These are phyloP conservation scores for Acropora tenuis DNA, from an alignment of 64 coral and sea anemone genomes.

Conservation along the genomic window DNA sequence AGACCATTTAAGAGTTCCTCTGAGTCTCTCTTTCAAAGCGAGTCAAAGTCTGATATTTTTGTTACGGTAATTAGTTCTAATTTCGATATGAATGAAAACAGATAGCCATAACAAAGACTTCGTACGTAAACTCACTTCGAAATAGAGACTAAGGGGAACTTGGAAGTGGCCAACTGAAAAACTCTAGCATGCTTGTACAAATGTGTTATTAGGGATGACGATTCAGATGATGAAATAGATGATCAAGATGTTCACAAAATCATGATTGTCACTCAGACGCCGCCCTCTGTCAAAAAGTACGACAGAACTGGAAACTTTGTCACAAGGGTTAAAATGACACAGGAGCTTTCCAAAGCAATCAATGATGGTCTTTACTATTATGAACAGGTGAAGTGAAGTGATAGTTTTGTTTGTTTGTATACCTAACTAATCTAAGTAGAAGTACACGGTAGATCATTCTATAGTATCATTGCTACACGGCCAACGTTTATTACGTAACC, in stretches of 20 bases:
- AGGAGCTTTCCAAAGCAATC: constrained; percentile 90
- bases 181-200: no score
- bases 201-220: constrained; percentile 99
- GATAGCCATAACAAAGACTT: no score
- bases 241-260: constrained; percentile 96
- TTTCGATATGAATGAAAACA: no score
- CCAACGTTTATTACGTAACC: no score
- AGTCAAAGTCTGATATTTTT: no score
- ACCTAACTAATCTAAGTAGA: background rate
- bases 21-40: no score
- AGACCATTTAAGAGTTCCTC: no score
- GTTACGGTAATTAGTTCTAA: no score
- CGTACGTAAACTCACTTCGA: no score
- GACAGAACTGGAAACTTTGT: constrained; percentile 93
- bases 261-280: constrained; percentile 98
- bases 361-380: constrained; percentile 99
- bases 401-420: background rate
- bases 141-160: no score
- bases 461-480: no score
- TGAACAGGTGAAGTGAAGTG: constrained; percentile 70
- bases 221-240: constrained; percentile 98
- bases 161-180: no score
- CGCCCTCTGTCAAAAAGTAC: constrained; percentile 91
- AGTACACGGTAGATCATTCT: background rate
- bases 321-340: constrained; percentile 90